Conservation (phyloP, 2,888 invertebrate species). For the Capitulum mitella region DNA sequence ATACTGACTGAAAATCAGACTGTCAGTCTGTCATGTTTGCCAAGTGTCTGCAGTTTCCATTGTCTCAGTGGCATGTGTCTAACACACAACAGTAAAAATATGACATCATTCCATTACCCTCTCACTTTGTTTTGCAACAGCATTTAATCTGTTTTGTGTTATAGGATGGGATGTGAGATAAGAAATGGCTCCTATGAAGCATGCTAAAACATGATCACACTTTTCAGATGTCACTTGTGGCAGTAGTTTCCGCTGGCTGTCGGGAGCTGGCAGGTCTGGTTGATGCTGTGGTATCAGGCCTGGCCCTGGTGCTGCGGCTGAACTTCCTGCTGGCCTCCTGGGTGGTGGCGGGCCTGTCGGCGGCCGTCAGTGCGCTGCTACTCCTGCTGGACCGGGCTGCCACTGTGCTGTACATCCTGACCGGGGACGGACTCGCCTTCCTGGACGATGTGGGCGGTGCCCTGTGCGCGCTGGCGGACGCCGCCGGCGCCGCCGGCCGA, state of each 20-base stretch:
- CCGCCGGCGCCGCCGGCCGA: too few species aligned
- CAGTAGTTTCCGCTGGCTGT: neutral
- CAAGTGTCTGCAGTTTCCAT: too few species aligned
- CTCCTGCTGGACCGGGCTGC: conserved; percentile 24
- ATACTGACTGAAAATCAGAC: too few species aligned
- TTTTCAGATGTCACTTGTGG: conserved; percentile 1
- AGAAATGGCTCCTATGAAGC: too few species aligned
- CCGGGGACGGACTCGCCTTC: conserved; percentile 32
- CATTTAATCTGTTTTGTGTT: too few species aligned
- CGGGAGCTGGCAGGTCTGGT: neutral
- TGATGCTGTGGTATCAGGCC: neutral
- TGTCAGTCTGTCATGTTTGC: too few species aligned
- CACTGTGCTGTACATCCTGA: conserved; percentile 29
- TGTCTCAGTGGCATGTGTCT: too few species aligned
- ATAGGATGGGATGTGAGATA: too few species aligned
- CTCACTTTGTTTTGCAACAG: too few species aligned
- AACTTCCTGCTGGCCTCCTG: neutral
- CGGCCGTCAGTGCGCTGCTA: neutral
- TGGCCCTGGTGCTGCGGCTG: neutral
- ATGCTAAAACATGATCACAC: too few species aligned
- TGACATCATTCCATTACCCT: too few species aligned
- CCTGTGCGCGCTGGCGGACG: conserved; percentile 21
- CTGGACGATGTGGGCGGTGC: conserved; percentile 33
- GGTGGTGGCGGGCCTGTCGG: neutral
- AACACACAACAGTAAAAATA: too few species aligned